These are phyloP conservation scores for Lynx canadensis DNA, from an alignment of 2,113 vertebrate species.

Conservation along the genomic window DNA sequence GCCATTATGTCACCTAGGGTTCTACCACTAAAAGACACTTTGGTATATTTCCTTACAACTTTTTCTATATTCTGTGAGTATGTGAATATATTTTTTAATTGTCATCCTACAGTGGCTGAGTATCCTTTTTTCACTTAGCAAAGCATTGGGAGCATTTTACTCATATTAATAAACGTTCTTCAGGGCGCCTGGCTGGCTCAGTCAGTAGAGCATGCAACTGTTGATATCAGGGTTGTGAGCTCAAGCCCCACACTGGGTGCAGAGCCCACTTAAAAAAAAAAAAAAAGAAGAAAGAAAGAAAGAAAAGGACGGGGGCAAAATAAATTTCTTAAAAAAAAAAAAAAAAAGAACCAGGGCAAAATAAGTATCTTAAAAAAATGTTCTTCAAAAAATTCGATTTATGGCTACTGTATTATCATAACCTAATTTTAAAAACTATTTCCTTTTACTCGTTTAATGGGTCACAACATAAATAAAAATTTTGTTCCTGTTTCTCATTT, in stretches of 20 bases:
- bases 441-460: conserved; percentile 36
- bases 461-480: conserved; percentile 21
- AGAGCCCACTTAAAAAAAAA: neutral
- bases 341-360: neutral
- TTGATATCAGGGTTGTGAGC: neutral
- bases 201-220: neutral
- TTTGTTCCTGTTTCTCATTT: conserved; percentile 55
- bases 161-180: neutral
- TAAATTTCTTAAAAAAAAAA: neutral
- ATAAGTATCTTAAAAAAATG: neutral
- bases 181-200: neutral
- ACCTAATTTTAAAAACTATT: neutral
- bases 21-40: neutral
- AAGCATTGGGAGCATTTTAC: neutral
- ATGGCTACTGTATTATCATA: neutral
- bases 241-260: neutral
- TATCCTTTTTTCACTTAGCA: neutral
- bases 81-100: neutral
- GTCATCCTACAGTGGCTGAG: neutral
- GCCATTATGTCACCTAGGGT: neutral
- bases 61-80: neutral
- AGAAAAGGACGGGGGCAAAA: neutral
- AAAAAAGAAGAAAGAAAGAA: neutral
- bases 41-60: neutral
- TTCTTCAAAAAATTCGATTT: neutral